Evolutionary conservation across 2,888 invertebrate genomes (phyloP).

Genomic region (Agrochola lychnidis): DNA sequence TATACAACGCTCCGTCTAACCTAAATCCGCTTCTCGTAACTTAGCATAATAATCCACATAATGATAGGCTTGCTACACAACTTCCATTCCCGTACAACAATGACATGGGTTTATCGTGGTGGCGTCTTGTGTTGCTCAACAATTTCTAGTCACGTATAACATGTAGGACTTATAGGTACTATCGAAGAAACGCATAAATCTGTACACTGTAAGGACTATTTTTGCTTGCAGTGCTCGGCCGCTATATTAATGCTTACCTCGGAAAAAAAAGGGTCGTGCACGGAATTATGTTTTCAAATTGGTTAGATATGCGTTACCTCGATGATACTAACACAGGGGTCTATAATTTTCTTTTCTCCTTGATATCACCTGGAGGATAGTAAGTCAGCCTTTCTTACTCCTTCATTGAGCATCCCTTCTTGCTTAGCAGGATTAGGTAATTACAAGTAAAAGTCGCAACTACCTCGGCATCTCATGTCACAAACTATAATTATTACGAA

Average conservation of each 20-base stretch:
- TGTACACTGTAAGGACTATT: too few species aligned
- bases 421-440: neutral
- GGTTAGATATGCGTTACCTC: too few species aligned
- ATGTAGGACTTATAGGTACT: neutral
- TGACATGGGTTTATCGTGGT: constrained; percentile 14
- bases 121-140: constrained; percentile 5
- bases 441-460: neutral
- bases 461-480: too few species aligned
- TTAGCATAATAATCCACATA: constrained; percentile 49
- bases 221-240: too few species aligned
- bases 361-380: neutral
- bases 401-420: neutral
- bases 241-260: too few species aligned
- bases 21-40: constrained; percentile 54
- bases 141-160: neutral
- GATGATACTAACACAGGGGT: neutral
- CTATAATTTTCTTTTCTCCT: neutral
- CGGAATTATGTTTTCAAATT: too few species aligned
- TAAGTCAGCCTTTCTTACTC: neutral
- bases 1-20: constrained; percentile 32
- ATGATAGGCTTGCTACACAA: constrained; percentile 36
- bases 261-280: too few species aligned
- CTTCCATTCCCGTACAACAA: constrained; percentile 29
- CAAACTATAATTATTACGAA: too few species aligned
- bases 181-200: too few species aligned